phyloP scores from a whole-genome alignment of 2,797 vertebrate genomes.

The Chaetophractus vellerosus region DNA sequence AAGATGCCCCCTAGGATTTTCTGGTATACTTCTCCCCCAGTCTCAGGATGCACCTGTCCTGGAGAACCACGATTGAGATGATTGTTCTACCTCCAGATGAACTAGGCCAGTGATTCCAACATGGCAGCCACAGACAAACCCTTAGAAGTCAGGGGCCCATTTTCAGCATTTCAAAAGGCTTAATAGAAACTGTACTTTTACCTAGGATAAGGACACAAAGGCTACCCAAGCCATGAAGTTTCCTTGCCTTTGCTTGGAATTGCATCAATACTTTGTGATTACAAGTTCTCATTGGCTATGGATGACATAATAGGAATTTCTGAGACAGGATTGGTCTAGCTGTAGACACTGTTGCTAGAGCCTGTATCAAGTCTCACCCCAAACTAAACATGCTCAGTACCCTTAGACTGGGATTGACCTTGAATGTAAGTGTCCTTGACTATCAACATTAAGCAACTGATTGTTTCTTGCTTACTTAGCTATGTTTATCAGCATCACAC shows the following conservation, averaged over 20 bases:
- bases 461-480: conserved; percentile 56
- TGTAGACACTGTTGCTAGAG: conserved; percentile 28
- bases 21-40: background rate
- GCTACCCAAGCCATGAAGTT: conserved; percentile 36
- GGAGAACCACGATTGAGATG: background rate
- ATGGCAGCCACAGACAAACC: background rate
- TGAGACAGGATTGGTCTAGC: conserved; percentile 57
- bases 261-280: background rate
- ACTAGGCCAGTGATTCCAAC: background rate
- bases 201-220: conserved; percentile 8
- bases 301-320: conserved; percentile 61
- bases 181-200: conserved; percentile 37
- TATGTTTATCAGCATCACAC: conserved; percentile 38
- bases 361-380: background rate
- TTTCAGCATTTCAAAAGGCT: conserved; percentile 9
- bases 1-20: conserved; percentile 18
- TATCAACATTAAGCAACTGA: conserved; percentile 30
- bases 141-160: background rate
- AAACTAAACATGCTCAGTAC: background rate
- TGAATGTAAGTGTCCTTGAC: conserved; percentile 24
- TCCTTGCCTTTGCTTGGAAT: conserved; percentile 66
- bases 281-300: conserved; percentile 56
- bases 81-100: background rate
- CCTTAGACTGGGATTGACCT: conserved; percentile 65
- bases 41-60: conserved; percentile 28